Evolutionary conservation across 2,113 vertebrate genomes (phyloP).

Genomic region (Anhinga anhinga): DNA sequence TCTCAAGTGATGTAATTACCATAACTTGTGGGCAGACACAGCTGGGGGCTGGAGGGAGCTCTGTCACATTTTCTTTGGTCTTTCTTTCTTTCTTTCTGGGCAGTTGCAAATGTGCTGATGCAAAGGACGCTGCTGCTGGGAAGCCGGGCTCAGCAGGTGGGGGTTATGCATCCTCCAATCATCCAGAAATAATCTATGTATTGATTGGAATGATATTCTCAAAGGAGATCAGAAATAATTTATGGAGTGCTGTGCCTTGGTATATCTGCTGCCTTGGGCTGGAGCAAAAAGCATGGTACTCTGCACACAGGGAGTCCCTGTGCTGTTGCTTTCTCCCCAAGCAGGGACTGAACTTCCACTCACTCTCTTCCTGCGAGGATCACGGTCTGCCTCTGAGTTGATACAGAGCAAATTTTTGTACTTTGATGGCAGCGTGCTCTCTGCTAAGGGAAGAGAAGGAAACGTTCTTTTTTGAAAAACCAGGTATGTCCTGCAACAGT

Average conservation of each 20-base stretch:
- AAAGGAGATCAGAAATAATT: neutral
- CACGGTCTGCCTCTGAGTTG: neutral
- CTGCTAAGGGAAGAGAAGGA: neutral
- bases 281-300: neutral
- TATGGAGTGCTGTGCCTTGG: neutral
- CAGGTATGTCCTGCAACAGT: neutral
- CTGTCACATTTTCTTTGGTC: neutral
- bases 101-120: neutral
- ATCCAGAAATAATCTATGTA: constrained; percentile 5
- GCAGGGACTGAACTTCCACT: neutral
- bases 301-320: neutral
- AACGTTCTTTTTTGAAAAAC: neutral
- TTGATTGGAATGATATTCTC: neutral
- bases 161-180: neutral
- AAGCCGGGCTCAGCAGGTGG: neutral
- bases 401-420: neutral
- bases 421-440: neutral
- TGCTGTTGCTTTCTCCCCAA: neutral
- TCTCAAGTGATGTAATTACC: constrained; percentile 45
- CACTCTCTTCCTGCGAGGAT: neutral
- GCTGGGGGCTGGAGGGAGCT: neutral
- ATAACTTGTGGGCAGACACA: constrained; percentile 11
- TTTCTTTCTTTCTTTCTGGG: neutral
- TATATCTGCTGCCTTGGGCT: neutral
- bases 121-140: neutral